Evolutionary conservation across 1,140 invertebrate genomes (phyloP), one percentile per base, ranked within the genome.

Genomic region (Heliconius hermathena): DNA sequence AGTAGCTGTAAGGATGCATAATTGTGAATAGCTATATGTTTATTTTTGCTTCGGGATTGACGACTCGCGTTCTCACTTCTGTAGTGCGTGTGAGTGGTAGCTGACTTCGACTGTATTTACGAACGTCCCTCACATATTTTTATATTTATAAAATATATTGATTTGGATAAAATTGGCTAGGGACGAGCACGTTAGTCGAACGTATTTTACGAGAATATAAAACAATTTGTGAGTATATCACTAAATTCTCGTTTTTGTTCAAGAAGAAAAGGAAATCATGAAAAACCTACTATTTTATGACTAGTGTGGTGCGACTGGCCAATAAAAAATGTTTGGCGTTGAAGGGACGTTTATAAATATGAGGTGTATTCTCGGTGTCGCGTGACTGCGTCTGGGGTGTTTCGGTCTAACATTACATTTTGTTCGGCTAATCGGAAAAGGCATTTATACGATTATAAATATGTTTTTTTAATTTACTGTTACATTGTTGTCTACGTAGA

Each of bases 1-100:
- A 93, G 91, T 93, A 94, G 91, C 83, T 86, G 81, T 92, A 92
- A 93, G 91, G 74, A 89, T 83, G 88, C 88, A 90, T 92, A 89
- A 92, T 90, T 91, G 89, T 92, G 87, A 83, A 91, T 91, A 92
- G 89, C 81, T 73, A 84, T 89, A 82, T 79, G 79, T 85, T 87
- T 85, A 82, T 82, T 86, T 84, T 81, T 80, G 83, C 83, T 82
- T 84, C 77, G 83, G 75, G 82, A 78, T 83, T 81, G 78, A 80
- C 72, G 66, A 81, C 74, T 81, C 81, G 79, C 76, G 85, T 87
- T 85, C 78, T 85, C 79, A 81, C 81, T 84, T 84, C 80, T 81
- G 80, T 87, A 87, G 83, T 82, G 73, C 80, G 80, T 87, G 78
- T 80, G 81, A 80, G 82, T 81, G 80, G 72, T 81, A 81, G 60